Base-by-base conservation (phyloP, 2,888 invertebrate genomes). In the Gastracanthus pulcherrimus region DNA sequence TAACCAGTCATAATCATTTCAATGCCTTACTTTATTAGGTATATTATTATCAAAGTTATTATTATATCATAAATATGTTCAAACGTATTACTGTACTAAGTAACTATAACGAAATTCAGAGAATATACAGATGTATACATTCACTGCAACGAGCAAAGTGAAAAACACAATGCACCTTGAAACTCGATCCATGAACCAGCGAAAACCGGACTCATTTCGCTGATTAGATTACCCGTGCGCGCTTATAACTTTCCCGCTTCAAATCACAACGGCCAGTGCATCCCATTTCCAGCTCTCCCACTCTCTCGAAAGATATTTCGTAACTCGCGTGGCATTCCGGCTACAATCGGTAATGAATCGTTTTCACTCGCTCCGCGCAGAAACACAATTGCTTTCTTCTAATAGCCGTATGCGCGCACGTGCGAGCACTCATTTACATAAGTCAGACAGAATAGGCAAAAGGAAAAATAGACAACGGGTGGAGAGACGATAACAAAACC, bases 211-310 rank as follows among this genome's bases (percentile, higher is more conserved):
- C 55, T 55, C 55, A 55, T 55, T 55, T 55, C 55, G 55, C 23
- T 38, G 9, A n/a, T 1, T 38, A 38, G 38, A 38, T 7, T 7
- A 7, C 55, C 23, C 55, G n/a, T n/a, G n/a, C 19, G 55, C 23
- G 23, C 19, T 55, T 55, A 55, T 23, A 55, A 55, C 55, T 55
- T 55, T 62, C 62, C 34, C n/a, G 5, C 1, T 23, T 9, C 41
- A 16, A 9, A 41, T 2, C 41, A 16, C 41, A 2, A 9, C 89
- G 89, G 2, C 9, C 11, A 6, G 34, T 48, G 88, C 88, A 90
- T 78, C 71, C 70, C 23, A 48, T 69, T 70, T 26, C 48, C 19
- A 55, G 55, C n/a, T n/a, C n/a, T 16, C 60, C 60, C 29, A 4
- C 60, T 5, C 64, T 2, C 29, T 38, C 34, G 72, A 38, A 72